Evolutionary conservation across 2,797 vertebrate genomes (phyloP).

Genomic region (Sebastes iracundus): DNA sequence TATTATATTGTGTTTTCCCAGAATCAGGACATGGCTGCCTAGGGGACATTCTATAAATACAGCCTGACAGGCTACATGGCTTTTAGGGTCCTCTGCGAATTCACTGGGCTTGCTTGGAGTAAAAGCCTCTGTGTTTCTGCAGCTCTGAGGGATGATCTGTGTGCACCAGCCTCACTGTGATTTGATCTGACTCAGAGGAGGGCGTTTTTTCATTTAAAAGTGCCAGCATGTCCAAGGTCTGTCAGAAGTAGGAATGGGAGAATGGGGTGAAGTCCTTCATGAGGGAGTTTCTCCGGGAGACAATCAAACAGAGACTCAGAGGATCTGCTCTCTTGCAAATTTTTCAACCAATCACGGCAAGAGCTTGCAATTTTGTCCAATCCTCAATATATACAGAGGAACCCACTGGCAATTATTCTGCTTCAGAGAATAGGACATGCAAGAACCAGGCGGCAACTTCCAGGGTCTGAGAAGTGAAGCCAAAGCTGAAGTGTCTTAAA

Average conservation of each 20-base stretch:
- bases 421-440: not conserved
- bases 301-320: constrained; percentile 19
- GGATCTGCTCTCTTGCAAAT: constrained; percentile 7
- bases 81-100: constrained; percentile 72
- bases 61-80: constrained; percentile 77
- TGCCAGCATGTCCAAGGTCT: constrained; percentile 35
- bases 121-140: constrained; percentile 63
- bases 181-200: constrained; percentile 55
- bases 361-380: not conserved
- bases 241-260: constrained; percentile 21
- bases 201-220: constrained; percentile 38
- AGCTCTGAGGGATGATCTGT: constrained; percentile 69
- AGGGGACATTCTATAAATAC: constrained; percentile 82
- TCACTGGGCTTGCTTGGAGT: constrained; percentile 63
- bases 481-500: not conserved
- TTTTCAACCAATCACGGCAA: not conserved
- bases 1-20: constrained; percentile 77
- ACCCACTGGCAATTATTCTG: not conserved
- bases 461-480: not conserved
- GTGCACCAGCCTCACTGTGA: constrained; percentile 55
- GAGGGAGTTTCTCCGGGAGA: constrained; percentile 25
- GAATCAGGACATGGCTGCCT: constrained; percentile 79
- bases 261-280: constrained; percentile 7
- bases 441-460: not conserved
- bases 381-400: not conserved